phyloP scores from a whole-genome alignment of 2,888 invertebrate genomes.

The Amiota mariae region DNA sequence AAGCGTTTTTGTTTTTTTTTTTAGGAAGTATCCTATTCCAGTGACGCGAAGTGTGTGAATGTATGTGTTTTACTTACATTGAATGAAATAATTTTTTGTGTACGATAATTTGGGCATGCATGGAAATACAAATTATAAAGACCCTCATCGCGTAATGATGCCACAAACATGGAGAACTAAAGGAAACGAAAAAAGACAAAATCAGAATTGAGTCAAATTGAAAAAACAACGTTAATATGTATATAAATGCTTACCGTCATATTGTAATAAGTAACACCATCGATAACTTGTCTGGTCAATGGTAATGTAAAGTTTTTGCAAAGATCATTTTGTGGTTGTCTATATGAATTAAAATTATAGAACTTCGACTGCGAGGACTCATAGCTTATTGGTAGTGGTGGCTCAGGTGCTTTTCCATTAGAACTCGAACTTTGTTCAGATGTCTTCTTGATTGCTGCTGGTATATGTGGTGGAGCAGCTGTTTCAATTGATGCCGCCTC shows the following conservation, averaged over 20 bases:
- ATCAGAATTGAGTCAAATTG: not conserved
- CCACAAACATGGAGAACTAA: constrained; percentile 86
- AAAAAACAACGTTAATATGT: too few relatives aligned
- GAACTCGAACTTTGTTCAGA: not conserved
- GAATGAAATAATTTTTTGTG: constrained; percentile 76
- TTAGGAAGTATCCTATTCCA: too few relatives aligned
- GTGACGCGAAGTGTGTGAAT: too few relatives aligned
- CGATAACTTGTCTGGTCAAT: constrained; percentile 75
- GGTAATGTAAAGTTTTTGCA: constrained; percentile 76
- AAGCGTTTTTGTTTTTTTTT: too few relatives aligned
- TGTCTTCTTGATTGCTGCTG: constrained; percentile 25
- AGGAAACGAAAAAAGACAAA: constrained; percentile 44
- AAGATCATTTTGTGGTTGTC: constrained; percentile 56
- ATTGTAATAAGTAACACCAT: constrained; percentile 73
- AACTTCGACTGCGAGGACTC: constrained; percentile 34
- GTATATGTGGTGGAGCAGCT: constrained; percentile 13
- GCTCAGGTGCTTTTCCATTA: constrained; percentile 29
- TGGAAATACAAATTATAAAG: constrained; percentile 96
- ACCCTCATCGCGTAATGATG: constrained; percentile 86
- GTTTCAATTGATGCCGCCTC: constrained; percentile 6
- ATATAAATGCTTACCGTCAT: constrained; percentile 58
- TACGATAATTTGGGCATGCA: constrained; percentile 86
- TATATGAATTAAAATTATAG: constrained; percentile 44
- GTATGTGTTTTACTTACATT: constrained; percentile 76
- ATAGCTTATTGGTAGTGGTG: not conserved